Base-by-base conservation (phyloP, 2,888 invertebrate genomes). In the Nasonia oneida region DNA sequence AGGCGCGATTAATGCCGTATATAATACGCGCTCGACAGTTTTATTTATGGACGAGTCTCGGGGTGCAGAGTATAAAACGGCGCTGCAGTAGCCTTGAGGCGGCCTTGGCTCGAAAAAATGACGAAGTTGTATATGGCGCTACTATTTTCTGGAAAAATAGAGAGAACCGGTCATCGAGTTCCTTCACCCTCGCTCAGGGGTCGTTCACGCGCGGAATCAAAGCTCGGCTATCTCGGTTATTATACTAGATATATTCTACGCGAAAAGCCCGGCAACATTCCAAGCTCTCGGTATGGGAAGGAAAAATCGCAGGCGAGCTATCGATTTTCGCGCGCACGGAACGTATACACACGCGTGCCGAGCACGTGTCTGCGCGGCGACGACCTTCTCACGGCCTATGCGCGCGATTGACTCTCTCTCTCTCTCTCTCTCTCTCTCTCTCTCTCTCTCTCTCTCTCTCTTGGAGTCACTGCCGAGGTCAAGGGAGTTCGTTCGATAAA, bases 401-500 rank as follows among this genome's bases (percentile, higher is more conserved):
- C 3, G 37, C 47, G 84, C 53, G 15, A 67, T 50, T 57, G 78
- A 79, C 77, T 57, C 70, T 67, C 39, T 42, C 42, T 42, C 42
- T 42, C 42, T 23, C 23, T 42, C 42, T 42, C 42, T 42, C 42
- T 42, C 42, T 42, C 42, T 42, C 42, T 42, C 42, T 42, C 42
- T 42, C 42, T 42, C 42, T 42, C 42, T 42, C 42, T 12, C 47
- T 47, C 47, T 47, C 47, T 47, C 77, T 57, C 70, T 67, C 39
- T 33, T 39, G 74, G 10, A 42, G 37, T 70, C 75, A 82, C 47
- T 82, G 74, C 82, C 83, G 78, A 61, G 83, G 83, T 83, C 83
- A 83, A 73, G 83, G 83, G 78, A 83, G 78, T 83, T 83, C 78
- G 73, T 57, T 23, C 37, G 75, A 79, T 84, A 77, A 84, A 84